Evolutionary conservation across 2,888 invertebrate genomes (phyloP), one percentile per base, ranked within the genome.

Genomic region (Torymus aiolomorphi): DNA sequence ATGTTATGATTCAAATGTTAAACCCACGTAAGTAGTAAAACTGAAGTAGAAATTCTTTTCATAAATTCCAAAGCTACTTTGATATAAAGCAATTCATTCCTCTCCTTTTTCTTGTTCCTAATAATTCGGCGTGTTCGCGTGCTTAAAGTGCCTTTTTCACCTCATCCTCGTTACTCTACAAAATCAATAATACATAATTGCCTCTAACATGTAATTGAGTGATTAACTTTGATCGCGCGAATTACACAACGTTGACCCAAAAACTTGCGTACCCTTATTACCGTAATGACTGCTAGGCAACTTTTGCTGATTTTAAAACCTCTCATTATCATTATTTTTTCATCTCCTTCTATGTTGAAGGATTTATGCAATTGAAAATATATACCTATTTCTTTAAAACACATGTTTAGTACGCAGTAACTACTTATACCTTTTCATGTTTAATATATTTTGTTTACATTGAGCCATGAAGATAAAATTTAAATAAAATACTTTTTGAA

Each of bases 121-220:
- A 71, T 80, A 82, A 80, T 80, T 80, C 74, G 75, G 67, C 67
- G 75, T 75, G 49, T 69, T 78, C 16, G 52, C 67, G 67, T 82
- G 75, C 75, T 52, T 67, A 75, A 75, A 76, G 20, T 42, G 20
- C 56, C 16, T 71, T 74, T 67, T 69, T 51, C 49, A 49, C 56
- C 8, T 75, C 59, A 65, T 70, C 16, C 54, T 71, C 42, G 51
- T 80, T 75, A 75, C 66, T 61, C 54, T 72, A 80, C 31, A 67
- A 61, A 75, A 75, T 77, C 51, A 75, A 72, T 80, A 82, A 76
- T 78, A 76, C 52, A 75, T 59, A 61, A 66, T 71, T 49, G 56
- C 65, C 61, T 69, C 57, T 71, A 80, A 72, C 56, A 49, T 66
- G 59, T 80, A 77, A 70, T 79, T 61, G 51, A 70, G 61, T 69